Base-by-base conservation (phyloP, 2,888 invertebrate species). In the Acrocera orbiculus region DNA sequence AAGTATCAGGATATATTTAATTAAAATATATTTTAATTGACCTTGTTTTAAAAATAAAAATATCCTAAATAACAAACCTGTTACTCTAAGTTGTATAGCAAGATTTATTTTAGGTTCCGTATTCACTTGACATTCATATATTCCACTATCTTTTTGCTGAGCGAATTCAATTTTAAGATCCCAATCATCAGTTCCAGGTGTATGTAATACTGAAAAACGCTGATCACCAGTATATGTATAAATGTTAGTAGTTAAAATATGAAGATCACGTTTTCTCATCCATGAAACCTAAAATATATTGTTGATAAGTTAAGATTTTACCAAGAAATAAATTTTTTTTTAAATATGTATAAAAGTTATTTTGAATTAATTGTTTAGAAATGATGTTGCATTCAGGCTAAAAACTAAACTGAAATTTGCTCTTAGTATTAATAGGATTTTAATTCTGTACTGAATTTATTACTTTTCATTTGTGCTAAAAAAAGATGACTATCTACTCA, bases 111-210 rank as follows among this genome's bases (percentile, higher is more conserved):
- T 86, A 14, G 85, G 85, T 54, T 86, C 85, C 1, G 83, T 86
- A 62, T 86, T 86, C 46, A 86, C 80, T 67, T 85, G 85, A 50
- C 83, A 85, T 60, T 85, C 83, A 64, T 85, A 85, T 39, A 82
- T 75, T 6, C 83, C 85, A 3, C 76, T 82, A 55, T 86, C 85
- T 16, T 83, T 60, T 30, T 76, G 73, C 62, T 86, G 85, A 11
- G 83, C 82, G 57, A 76, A 85, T 52, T 78, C 77, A 42, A 87
- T 75, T 58, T 73, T 73, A 44, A 87, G 67, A 57, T 81, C 79
- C 85, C 85, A 86, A 58, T 86, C 85, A 54, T 86, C 82, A 15
- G 78, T 77, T 7, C 75, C 74, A 44, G 82, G 80, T 0, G 82
- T 78, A 56, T 86, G 86, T 14, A 79, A 65, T 3, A 85, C 81